Conservation (phyloP, 1,140 invertebrate species). For the Spodoptera litura region DNA sequence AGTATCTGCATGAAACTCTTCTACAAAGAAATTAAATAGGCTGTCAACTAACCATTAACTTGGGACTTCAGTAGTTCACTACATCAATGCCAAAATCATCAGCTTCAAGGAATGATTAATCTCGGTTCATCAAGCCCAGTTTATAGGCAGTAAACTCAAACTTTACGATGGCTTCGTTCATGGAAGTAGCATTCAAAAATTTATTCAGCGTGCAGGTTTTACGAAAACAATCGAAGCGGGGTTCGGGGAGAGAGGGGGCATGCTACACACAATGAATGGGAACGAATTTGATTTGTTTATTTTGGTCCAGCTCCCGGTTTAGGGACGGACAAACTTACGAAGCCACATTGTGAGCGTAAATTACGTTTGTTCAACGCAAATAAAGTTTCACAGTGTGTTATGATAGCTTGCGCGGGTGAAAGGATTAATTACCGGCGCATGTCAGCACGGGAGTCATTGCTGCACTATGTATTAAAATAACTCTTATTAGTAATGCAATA, state of each 20-base stretch:
- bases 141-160: conserved; percentile 47
- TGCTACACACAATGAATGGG: conserved; percentile 42
- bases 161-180: conserved; percentile 40
- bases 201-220: conserved; percentile 53
- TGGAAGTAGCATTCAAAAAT: conserved; percentile 50
- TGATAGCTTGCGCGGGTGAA: conserved; percentile 32
- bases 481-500: not conserved
- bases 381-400: conserved; percentile 42
- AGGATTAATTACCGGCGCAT: conserved; percentile 30
- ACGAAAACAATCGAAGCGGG: conserved; percentile 59
- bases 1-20: no score
- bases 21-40: no score
- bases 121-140: conserved; percentile 39
- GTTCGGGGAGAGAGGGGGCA: conserved; percentile 51
- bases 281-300: conserved; percentile 70
- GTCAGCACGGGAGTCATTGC: not conserved
- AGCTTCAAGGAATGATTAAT: conserved; percentile 50
- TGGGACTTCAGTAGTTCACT: not conserved
- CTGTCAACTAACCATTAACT: not conserved
- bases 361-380: conserved; percentile 58
- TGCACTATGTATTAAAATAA: conserved; percentile 1
- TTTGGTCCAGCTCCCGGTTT: conserved; percentile 57
- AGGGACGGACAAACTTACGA: conserved; percentile 57
- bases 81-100: conserved; percentile 49
- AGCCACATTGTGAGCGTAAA: conserved; percentile 51